Evolutionary conservation across 2,888 invertebrate species (phyloP).

Genomic region (Cephus pygmeus): DNA sequence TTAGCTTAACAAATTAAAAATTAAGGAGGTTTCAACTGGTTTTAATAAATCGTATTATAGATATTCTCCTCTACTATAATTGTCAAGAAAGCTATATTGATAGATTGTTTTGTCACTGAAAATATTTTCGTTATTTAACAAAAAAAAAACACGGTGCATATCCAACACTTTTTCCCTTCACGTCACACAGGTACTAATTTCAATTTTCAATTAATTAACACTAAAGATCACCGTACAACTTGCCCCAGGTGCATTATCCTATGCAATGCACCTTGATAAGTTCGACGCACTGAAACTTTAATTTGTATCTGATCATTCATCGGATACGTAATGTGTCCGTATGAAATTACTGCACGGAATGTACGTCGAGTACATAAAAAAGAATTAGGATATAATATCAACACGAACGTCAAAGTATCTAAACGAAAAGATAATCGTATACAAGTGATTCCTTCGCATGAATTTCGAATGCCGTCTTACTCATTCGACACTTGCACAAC

Average conservation of each 20-base stretch:
- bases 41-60: not conserved
- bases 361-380: not conserved
- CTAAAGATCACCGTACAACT: not conserved
- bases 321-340: not conserved
- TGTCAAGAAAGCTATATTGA: not conserved
- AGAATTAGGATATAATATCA: not conserved
- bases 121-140: not conserved
- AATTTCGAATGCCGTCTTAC: slow-evolving; percentile 42
- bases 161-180: not conserved
- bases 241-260: not conserved
- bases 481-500: slow-evolving; percentile 60
- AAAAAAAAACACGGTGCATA: not conserved
- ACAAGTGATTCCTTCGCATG: slow-evolving; percentile 5
- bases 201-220: not conserved
- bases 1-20: not conserved
- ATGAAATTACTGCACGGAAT: not conserved
- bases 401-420: not conserved
- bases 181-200: not conserved
- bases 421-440: not conserved
- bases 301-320: not conserved
- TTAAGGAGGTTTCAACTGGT: not conserved
- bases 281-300: not conserved
- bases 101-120: not conserved
- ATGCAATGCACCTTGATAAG: not conserved
- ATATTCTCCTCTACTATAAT: not conserved